Base-by-base conservation (phyloP, 2,888 invertebrate species). In the Podabrus alpinus region DNA sequence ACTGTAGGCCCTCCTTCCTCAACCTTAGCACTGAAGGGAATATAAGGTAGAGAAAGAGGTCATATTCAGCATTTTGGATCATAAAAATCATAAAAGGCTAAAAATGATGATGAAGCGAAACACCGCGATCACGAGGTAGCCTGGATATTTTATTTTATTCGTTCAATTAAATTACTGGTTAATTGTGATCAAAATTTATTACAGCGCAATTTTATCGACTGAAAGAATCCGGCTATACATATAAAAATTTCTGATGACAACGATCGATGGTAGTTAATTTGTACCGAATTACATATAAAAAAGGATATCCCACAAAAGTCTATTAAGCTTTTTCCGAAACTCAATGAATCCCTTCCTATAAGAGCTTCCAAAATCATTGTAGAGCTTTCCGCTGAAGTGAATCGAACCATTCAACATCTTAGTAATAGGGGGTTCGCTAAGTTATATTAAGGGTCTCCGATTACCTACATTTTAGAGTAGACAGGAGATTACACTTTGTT, bases 401-500 rank as follows among this genome's bases (percentile, higher is more conserved):
- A 64, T 64, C 62, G 62, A 64, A 64, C 62, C 62, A 64, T 64
- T 64, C 62, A 64, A 64, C 62, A 64, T 19, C 62, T 64, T 64
- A 64, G 62, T 64, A 64, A 64, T 64, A 64, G 62, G 19, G 62
- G 21, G 62, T 64, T 64, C 21, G 62, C 62, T 64, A 64, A 64
- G 62, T 64, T 64, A 64, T 61, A 61, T 64, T 64, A 19, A 64
- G 62, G 62, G 62, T 64, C 62, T 64, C 62, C 62, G 62, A 64
- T 64, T 64, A 64, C 62, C 62, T 64, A 64, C 62, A 64, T 64
- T 64, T 64, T 64, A 21, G 21, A 64, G 62, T 64, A 64, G 62
- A 64, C 62, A 64, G 62, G 62, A 64, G 62, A 64, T 64, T 64
- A 64, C 62, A 64, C 62, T 64, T 64, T 64, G 21, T 64, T 64